phyloP scores from a whole-genome alignment of 2,113 vertebrate species.

The Acanthochromis polyacanthus region DNA sequence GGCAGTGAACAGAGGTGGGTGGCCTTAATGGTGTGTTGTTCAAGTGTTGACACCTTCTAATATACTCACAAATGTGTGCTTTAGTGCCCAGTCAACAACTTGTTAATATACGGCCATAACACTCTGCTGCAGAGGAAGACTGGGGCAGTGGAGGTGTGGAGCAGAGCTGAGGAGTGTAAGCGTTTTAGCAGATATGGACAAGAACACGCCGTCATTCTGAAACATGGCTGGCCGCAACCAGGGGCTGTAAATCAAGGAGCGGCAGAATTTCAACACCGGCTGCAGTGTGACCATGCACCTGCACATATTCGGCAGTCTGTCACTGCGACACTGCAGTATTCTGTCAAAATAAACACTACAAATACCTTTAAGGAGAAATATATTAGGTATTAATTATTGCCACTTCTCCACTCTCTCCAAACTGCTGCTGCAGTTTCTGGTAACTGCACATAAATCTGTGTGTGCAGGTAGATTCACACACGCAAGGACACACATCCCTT shows the following conservation, averaged over 20 bases:
- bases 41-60: conserved; percentile 81
- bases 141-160: conserved; percentile 58
- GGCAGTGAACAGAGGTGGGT: conserved; percentile 53
- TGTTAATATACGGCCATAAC: conserved; percentile 78
- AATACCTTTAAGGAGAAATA: not conserved
- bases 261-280: conserved; percentile 71
- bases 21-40: conserved; percentile 67
- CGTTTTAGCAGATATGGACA: conserved; percentile 78
- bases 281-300: conserved; percentile 66
- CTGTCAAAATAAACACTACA: not conserved
- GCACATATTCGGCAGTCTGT: conserved; percentile 44
- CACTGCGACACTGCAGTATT: conserved; percentile 12
- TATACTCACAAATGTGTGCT: conserved; percentile 83
- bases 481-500: not conserved
- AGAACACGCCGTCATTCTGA: conserved; percentile 73
- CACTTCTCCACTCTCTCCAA: not conserved
- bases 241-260: conserved; percentile 74
- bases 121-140: conserved; percentile 45
- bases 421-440: not conserved
- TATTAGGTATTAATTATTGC: not conserved
- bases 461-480: not conserved
- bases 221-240: conserved; percentile 73
- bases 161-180: conserved; percentile 60
- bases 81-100: conserved; percentile 83
- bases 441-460: conserved; percentile 3